Evolutionary conservation across 2,888 invertebrate genomes (phyloP), one percentile per base, ranked within the genome.

Genomic region (Caenorhabditis sp.): DNA sequence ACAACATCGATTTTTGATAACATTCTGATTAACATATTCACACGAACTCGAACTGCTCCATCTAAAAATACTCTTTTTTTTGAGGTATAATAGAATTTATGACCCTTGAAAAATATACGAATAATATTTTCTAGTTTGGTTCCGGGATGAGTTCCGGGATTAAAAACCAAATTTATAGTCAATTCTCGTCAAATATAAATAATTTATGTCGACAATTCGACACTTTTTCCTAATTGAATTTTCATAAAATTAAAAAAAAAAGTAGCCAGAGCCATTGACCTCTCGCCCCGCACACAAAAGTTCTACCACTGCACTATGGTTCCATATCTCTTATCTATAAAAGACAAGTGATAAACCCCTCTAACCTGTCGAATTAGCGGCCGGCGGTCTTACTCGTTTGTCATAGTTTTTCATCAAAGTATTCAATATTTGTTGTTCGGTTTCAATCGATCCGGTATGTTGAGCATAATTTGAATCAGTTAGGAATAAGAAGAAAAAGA

Each of bases 1-100:
- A 94, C 95, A 92, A 96, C 96, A 92, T 95, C 95, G 91, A 96
- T 96, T 89, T 95, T 95, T 90, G 94, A 94, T 89, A 96, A 94
- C 93, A 93, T 95, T 92, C 96, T 92, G 91, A 96, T 94, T 93
- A 95, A 95, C 91, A 95, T 93, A 93, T 96, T 96, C 90, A 96
- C 94, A 91, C 92, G 93, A 91, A 96, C 95, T 91, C 94, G 92
- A 90, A 95, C 95, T 89, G 95, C 95, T 90, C 95, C 95, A 93
- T 78, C 74, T 23, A 80, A 71, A 65, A 70, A 76, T n/a, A n/a
- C n/a, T n/a, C n/a, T n/a, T n/a, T n/a, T n/a, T n/a, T n/a, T n/a
- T n/a, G n/a, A n/a, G n/a, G n/a, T n/a, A n/a, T n/a, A n/a, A n/a
- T n/a, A n/a, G n/a, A n/a, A n/a, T n/a, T 50, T 0, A 59, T 10